These are phyloP conservation scores for Lethrus apterus DNA, from an alignment of 1,140 invertebrate species.

Conservation along the genomic window DNA sequence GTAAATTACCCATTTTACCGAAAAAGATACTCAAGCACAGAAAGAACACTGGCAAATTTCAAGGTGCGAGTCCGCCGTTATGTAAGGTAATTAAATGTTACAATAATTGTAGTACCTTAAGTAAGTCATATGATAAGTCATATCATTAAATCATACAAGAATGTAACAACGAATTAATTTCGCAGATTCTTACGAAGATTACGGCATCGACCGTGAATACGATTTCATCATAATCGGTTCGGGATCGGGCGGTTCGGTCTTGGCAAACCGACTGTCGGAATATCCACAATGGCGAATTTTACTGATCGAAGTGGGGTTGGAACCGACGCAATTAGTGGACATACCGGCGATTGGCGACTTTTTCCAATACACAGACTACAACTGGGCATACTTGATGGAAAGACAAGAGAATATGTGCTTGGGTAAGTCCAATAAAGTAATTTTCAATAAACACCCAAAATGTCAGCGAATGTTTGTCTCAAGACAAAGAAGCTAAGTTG, in stretches of 20 bases:
- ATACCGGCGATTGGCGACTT: conserved; percentile 60
- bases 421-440: conserved; percentile 31
- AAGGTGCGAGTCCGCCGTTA: too few species aligned
- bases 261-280: conserved; percentile 64
- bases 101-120: too few species aligned
- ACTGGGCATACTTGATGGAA: conserved; percentile 74
- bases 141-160: not conserved
- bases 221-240: conserved; percentile 30
- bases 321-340: conserved; percentile 62
- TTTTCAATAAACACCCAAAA: not conserved
- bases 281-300: conserved; percentile 57
- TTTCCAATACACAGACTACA: conserved; percentile 61
- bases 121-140: too few species aligned
- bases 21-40: too few species aligned
- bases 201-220: conserved; percentile 11
- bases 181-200: conserved; percentile 4
- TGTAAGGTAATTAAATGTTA: conserved; percentile 5
- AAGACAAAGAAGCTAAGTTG: not conserved
- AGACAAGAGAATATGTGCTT: conserved; percentile 58
- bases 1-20: too few species aligned
- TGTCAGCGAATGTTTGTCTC: not conserved
- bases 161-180: not conserved
- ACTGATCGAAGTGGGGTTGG: conserved; percentile 59
- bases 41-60: too few species aligned
- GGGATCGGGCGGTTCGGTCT: conserved; percentile 46